Conservation (phyloP, 2,888 invertebrate genomes). For the Euzophera pinguis region DNA sequence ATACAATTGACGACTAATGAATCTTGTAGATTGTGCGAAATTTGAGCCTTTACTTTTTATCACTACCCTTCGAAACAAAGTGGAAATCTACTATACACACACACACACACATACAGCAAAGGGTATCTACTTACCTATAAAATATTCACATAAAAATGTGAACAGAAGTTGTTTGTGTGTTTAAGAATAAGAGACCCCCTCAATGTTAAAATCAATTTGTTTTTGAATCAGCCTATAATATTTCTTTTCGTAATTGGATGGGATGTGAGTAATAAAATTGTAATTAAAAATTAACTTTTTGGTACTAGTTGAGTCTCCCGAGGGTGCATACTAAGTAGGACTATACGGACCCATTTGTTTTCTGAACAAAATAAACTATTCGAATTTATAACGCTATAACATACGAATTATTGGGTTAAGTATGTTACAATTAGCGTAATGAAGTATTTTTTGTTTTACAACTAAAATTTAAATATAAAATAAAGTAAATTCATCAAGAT, state of each 20-base stretch:
- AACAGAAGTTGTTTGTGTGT: too few relatives aligned
- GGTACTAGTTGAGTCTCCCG: constrained; percentile 58
- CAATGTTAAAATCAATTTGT: constrained; percentile 42
- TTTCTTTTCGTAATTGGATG: constrained; percentile 73
- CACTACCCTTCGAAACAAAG: too few relatives aligned
- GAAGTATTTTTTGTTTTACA: constrained; percentile 16
- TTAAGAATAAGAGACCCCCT: too few relatives aligned
- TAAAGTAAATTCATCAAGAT: too few relatives aligned
- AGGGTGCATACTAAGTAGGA: constrained; percentile 76
- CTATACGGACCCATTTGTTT: constrained; percentile 64
- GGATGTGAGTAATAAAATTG: constrained; percentile 75
- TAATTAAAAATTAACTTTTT: constrained; percentile 79
- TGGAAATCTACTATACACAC: too few relatives aligned
- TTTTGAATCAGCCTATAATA: constrained; percentile 43
- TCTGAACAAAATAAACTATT: constrained; percentile 68
- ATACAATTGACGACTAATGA: too few relatives aligned
- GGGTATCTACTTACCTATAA: too few relatives aligned
- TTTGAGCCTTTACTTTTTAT: too few relatives aligned
- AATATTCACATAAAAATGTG: too few relatives aligned
- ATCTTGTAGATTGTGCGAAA: too few relatives aligned
- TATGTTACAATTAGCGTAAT: constrained; percentile 27
- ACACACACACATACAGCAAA: too few relatives aligned
- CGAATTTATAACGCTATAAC: constrained; percentile 57
- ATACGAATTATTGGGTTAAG: constrained; percentile 36
- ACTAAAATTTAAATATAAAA: not conserved